A percentile compares a stretch with the other conserved stretches of the same genome.
Evolutionary conservation across 2,113 vertebrate genomes (phyloP).

Genomic region (Thermophis baileyi): DNA sequence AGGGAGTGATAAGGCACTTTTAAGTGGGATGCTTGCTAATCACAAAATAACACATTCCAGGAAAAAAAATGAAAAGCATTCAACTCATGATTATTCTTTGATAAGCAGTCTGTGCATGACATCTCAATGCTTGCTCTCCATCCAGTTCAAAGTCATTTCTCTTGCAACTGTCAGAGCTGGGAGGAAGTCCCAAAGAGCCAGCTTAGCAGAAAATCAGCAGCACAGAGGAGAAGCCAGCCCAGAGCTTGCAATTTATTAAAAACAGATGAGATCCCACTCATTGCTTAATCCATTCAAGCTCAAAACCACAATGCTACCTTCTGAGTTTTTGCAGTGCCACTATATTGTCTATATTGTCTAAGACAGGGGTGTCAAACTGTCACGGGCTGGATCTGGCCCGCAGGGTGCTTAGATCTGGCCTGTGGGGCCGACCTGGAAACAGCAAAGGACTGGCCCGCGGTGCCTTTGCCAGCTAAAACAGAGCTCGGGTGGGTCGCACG

Average conservation of each 20-base stretch:
- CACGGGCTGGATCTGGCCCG: too few species aligned
- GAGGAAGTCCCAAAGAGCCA: not conserved
- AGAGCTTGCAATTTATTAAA: not conserved
- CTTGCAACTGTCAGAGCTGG: not conserved
- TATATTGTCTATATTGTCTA: not conserved
- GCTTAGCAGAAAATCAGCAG: not conserved
- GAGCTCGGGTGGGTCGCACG: too few species aligned
- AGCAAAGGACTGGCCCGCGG: too few species aligned
- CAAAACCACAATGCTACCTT: not conserved
- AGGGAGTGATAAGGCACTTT: slow-evolving; percentile 53
- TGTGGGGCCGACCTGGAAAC: too few species aligned
- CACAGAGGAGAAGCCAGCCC: not conserved
- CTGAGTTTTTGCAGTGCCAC: not conserved
- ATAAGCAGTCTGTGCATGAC: slow-evolving; percentile 51
- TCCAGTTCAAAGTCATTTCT: slow-evolving; percentile 59
- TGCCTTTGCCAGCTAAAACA: too few species aligned
- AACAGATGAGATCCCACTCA: not conserved
- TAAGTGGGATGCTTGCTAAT: slow-evolving; percentile 62
- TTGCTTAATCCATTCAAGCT: not conserved
- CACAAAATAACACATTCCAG: slow-evolving; percentile 47
- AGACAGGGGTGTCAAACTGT: not conserved
- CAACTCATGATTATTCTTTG: slow-evolving; percentile 41
- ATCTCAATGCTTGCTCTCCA: slow-evolving; percentile 53
- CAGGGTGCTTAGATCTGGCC: too few species aligned
- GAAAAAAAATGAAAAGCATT: slow-evolving; percentile 39